Evolutionary conservation across 53 echinoderm and acorn worm genomes (phyloP).

Genomic region (Patiria pectinifera): DNA sequence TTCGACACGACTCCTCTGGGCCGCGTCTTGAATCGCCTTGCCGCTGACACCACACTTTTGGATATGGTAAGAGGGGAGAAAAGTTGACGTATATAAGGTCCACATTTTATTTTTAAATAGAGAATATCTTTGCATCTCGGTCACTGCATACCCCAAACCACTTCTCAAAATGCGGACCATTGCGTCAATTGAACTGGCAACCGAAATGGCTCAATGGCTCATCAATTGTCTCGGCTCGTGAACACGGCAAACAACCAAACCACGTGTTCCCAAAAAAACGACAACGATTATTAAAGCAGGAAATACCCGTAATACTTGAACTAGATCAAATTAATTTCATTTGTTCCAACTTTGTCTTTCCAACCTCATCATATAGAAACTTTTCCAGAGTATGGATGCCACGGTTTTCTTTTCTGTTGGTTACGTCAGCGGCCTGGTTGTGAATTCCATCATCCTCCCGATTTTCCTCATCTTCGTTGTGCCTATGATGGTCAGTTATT

Average conservation of each 20-base stretch:
- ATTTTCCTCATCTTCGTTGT: conserved; percentile 66
- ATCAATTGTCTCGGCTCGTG: too few species aligned
- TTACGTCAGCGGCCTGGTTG: conserved; percentile 24
- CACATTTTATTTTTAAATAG: background rate
- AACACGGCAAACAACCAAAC: too few species aligned
- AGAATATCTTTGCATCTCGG: background rate
- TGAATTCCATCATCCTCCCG: conserved; percentile 57
- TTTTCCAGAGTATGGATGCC: conserved; percentile 39
- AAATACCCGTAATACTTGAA: background rate
- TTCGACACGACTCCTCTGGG: conserved; percentile 79
- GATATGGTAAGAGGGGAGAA: conserved; percentile 51
- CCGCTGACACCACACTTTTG: conserved; percentile 67
- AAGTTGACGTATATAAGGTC: background rate
- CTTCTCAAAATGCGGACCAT: too few species aligned
- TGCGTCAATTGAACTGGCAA: too few species aligned
- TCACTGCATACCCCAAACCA: too few species aligned
- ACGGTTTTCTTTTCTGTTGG: conserved; percentile 13
- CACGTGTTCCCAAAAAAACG: too few species aligned
- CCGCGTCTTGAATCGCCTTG: conserved; percentile 73
- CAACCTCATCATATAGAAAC: conserved; percentile 5
- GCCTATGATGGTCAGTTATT: conserved; percentile 51
- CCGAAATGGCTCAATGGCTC: too few species aligned
- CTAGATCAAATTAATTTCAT: background rate
- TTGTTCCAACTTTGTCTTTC: background rate
- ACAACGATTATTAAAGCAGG: too few species aligned